Evolutionary conservation across 2,888 invertebrate genomes (phyloP).

Genomic region (Coleophora deauratella): DNA sequence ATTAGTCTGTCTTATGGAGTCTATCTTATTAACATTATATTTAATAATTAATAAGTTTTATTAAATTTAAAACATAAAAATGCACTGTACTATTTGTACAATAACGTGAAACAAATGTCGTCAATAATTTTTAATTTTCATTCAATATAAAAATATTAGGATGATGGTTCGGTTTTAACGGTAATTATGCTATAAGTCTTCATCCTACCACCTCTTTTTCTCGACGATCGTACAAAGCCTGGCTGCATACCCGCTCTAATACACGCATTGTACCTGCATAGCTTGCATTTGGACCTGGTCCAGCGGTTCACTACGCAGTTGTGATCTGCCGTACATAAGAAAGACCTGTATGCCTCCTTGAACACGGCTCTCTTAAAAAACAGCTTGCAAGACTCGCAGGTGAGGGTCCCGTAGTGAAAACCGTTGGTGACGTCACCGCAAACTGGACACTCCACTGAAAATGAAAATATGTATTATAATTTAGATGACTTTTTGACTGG

Average conservation of each 20-base stretch:
- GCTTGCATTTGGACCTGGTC: constrained; percentile 21
- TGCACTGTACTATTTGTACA: no score
- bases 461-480: not conserved
- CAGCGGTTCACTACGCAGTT: constrained; percentile 16
- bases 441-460: constrained; percentile 24
- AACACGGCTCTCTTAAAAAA: constrained; percentile 37
- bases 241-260: constrained; percentile 32
- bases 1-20: no score
- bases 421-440: constrained; percentile 32
- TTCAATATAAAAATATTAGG: no score
- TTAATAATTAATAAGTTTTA: no score
- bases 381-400: constrained; percentile 42
- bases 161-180: no score
- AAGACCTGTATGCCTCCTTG: constrained; percentile 14
- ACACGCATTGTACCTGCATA: constrained; percentile 34
- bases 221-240: constrained; percentile 16
- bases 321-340: constrained; percentile 13
- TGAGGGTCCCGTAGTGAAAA: constrained; percentile 33
- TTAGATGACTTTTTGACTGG: not conserved
- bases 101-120: no score
- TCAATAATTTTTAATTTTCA: no score
- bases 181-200: no score
- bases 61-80: no score
- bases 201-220: constrained; percentile 11
- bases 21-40: no score